Evolutionary conservation across 2,888 invertebrate species (phyloP), one percentile per base, ranked within the genome.

Genomic region (Amorpha juglandis): DNA sequence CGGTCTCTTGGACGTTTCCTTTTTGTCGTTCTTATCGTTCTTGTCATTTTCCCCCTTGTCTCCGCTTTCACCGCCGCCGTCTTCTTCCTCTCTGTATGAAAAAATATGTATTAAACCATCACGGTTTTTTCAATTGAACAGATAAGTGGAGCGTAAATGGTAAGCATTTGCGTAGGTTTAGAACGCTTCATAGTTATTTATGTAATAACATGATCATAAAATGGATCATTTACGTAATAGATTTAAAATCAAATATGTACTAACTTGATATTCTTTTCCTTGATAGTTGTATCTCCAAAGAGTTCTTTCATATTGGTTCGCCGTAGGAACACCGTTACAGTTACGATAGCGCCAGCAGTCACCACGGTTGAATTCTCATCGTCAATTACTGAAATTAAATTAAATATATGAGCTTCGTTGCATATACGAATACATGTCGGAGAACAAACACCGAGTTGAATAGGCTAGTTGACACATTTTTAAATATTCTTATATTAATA

Each of bases 331-430:
- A 99, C 99, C 0, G 99, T 99, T 0, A 99, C 98, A 0, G 99
- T 99, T 0, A 99, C 99, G 74, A 99, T 98, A 21, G 99, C 98
- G 53, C 99, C 98, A 12, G 99, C 99, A 0, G 99, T 99, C 68
- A 99, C 98, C 66, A 98, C 98, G 50, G 97, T 97, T 1, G 98
- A 97, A 84, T 99, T 99, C 85, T 99, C 99, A 87, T 99, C 99
- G 80, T 99, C 99, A 82, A 99, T 96, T 58, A 99, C 99, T 98
- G 84, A 64, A 92, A 93, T 65, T n/a, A 71, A 66, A 64, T 63
- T 68, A 21, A 0, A 35, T 33, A 16, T 1, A 14, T 33, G 11
- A 53, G 9, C 1, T 27, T 6, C 33, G 14, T 14, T 52, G 12
- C 27, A 55, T 38, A 16, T 1, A 53, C 4, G n/a, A n/a, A n/a